These are phyloP conservation scores for Bradypodion ventrale DNA, from an alignment of 2,797 vertebrate genomes.

Conservation along the genomic window DNA sequence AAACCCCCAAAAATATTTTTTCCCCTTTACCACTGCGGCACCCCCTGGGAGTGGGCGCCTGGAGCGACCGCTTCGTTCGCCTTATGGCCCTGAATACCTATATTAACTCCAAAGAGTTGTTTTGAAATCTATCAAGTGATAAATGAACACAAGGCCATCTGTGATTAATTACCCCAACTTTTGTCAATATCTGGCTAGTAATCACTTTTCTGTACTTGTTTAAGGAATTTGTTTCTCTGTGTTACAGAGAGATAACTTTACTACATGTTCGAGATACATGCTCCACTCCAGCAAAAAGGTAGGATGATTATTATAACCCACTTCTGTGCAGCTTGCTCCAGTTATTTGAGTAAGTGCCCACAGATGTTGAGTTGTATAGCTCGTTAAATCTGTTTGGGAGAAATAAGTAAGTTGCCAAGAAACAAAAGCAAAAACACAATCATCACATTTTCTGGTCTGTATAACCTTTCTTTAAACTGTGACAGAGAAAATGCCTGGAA, in stretches of 20 bases:
- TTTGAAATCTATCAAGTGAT: not conserved
- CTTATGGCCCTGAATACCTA: no score
- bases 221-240: constrained; percentile 4
- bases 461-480: not conserved
- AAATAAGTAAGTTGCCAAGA: not conserved
- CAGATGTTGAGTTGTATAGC: not conserved
- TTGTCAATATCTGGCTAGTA: not conserved
- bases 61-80: no score
- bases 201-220: constrained; percentile 7
- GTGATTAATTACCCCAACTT: constrained; percentile 26
- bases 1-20: no score
- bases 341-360: not conserved
- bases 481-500: not conserved
- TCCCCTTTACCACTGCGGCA: no score
- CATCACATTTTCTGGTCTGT: not conserved
- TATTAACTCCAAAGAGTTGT: constrained; percentile 14
- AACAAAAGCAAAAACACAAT: not conserved
- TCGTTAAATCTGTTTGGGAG: not conserved
- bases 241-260: not conserved
- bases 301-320: not conserved
- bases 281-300: not conserved
- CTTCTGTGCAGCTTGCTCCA: not conserved
- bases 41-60: no score
- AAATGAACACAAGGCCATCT: constrained; percentile 9
- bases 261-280: not conserved